Evolutionary conservation across 1,140 invertebrate species (phyloP), one percentile per base, ranked within the genome.

Genomic region (Chlorops oryzae): DNA sequence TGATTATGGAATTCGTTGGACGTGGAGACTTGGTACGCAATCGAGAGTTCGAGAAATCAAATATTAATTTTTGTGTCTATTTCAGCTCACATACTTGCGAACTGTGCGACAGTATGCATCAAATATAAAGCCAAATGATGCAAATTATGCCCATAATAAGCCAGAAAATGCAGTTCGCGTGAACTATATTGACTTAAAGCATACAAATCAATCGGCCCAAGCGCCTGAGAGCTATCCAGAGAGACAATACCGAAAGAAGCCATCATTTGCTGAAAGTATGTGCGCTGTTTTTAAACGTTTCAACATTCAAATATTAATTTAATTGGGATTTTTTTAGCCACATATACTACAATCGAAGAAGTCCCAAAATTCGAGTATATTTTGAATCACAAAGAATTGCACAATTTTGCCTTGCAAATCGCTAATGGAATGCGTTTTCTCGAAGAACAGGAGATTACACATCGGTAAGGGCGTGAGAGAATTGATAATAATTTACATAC

Each of bases 1-100:
- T 90, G 42, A 75, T 92, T 1, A 80, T 92, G 72, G 89, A 92
- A 62, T 90, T 85, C 59, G 81, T 89, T 15, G 81, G 85, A 0
- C 81, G 82, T 47, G 89, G 89, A 3, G 88, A 89, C 70, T 73
- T 93, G 37, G 81, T 89, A 42, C 39, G 42, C 44, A n/a, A 9
- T 12, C 28, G 22, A n/a, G n/a, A 18, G 15, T 21, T 12, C 1
- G 7, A 56, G 12, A 0, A 13, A 18, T 32, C 27, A 6, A 9
- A 40, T 25, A 47, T 34, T 32, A 10, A 25, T 44, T n/a, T 34
- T 10, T 1, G 2, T 44, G 7, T 21, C n/a, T 18, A 5, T 32
- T 25, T 18, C 17, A 68, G 65, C 23, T 68, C 1, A 63, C 41
- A 17, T 68, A 68, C 34, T 47, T 68, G 23, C 61, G 65, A 20